A percentile compares a stretch with the other conserved stretches of the same genome.
Evolutionary conservation across 2,888 invertebrate genomes (phyloP).

Genomic region (Onthophagus sagittarius): DNA sequence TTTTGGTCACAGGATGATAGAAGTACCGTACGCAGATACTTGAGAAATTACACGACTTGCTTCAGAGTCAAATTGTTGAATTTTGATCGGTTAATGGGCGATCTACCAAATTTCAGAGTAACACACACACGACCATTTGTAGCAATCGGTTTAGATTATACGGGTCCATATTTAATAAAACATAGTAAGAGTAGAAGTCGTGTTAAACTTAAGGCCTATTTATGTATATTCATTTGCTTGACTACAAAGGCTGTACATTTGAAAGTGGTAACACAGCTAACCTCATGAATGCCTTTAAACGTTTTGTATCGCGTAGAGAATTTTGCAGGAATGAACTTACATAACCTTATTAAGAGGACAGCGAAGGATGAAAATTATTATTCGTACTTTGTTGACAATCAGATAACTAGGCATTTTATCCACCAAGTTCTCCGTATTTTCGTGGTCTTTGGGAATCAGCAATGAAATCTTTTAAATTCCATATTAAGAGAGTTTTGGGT

Average conservation of each 20-base stretch:
- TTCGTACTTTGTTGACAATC: background rate
- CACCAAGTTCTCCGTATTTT: conserved; percentile 32
- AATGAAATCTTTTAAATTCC: conserved; percentile 33
- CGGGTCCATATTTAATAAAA: background rate
- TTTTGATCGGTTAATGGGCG: conserved; percentile 25
- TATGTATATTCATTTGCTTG: conserved; percentile 14
- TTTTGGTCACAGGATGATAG: background rate
- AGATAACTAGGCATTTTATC: conserved; percentile 27
- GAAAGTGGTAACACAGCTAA: conserved; percentile 4
- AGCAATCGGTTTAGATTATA: conserved; percentile 3
- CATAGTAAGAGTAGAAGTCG: background rate
- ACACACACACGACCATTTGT: conserved; percentile 24
- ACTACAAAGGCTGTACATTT: conserved; percentile 12
- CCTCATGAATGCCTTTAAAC: conserved; percentile 32
- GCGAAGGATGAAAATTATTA: background rate
- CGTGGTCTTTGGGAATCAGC: conserved; percentile 36
- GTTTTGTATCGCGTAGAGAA: conserved; percentile 38
- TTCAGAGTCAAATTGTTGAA: conserved; percentile 23
- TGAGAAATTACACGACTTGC: conserved; percentile 25
- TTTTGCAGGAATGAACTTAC: conserved; percentile 26
- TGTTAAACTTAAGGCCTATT: background rate
- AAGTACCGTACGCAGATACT: conserved; percentile 17
- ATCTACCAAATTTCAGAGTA: conserved; percentile 24
- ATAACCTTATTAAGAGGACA: conserved; percentile 17
- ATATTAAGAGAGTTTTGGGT: conserved; percentile 30